Conservation (phyloP, 2,113 vertebrate genomes). For the Bettongia penicillata region DNA sequence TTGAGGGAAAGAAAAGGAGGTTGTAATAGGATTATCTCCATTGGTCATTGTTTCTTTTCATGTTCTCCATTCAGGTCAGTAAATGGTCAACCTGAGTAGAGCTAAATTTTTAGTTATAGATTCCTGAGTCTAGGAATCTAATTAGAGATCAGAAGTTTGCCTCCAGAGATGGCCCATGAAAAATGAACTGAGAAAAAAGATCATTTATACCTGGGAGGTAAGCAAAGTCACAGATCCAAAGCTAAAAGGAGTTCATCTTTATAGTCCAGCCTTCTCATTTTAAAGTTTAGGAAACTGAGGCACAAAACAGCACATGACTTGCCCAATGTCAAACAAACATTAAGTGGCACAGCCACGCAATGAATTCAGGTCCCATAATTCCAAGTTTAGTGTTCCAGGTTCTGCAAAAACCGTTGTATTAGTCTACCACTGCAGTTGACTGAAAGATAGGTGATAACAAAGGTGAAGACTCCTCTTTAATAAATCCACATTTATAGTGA, state of each 20-base stretch:
- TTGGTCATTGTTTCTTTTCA: background rate
- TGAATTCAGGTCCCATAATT: background rate
- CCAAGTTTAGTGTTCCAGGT: background rate
- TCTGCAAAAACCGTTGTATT: background rate
- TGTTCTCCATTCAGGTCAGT: background rate
- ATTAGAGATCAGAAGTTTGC: background rate
- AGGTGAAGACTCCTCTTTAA: background rate
- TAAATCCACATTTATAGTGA: slow-evolving; percentile 27
- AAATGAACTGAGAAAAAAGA: background rate
- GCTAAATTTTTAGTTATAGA: background rate
- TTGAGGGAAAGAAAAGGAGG: background rate
- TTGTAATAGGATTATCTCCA: background rate
- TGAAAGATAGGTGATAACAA: slow-evolving; percentile 42
- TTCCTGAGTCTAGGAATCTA: background rate
- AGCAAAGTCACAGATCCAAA: background rate
- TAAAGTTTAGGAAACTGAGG: background rate
- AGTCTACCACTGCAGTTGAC: background rate
- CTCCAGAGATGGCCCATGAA: background rate
- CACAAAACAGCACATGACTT: background rate
- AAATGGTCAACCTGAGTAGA: background rate
- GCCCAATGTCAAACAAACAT: background rate
- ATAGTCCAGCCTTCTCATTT: background rate
- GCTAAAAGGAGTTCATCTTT: background rate
- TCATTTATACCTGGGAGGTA: background rate
- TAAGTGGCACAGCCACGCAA: background rate